These are phyloP conservation scores for Hymenopus coronatus DNA, from an alignment of 2,888 invertebrate genomes.

Conservation along the genomic window DNA sequence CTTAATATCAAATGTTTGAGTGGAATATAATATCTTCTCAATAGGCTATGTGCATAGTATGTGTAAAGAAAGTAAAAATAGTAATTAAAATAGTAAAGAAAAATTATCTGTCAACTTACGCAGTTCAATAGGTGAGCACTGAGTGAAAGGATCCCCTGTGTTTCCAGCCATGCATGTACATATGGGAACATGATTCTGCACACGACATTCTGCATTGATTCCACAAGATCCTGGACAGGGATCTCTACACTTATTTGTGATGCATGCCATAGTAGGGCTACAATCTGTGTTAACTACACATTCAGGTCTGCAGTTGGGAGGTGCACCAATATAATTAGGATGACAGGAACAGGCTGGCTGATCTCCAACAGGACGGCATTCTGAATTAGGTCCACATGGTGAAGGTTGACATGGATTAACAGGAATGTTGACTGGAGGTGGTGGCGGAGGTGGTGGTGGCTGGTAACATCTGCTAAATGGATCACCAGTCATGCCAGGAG, in stretches of 20 bases:
- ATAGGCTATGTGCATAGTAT: no score
- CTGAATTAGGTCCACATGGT: constrained; percentile 52
- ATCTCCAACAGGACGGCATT: constrained; percentile 44
- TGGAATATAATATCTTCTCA: no score
- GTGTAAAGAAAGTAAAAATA: no score
- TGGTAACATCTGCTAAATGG: constrained; percentile 46
- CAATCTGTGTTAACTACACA: constrained; percentile 54
- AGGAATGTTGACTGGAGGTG: constrained; percentile 48
- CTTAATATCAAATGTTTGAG: no score
- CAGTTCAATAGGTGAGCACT: constrained; percentile 57
- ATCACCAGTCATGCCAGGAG: constrained; percentile 41
- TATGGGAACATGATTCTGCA: constrained; percentile 48
- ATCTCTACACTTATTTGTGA: constrained; percentile 49
- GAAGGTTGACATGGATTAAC: constrained; percentile 65
- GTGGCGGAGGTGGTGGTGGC: constrained; percentile 36
- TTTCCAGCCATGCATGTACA: constrained; percentile 59
- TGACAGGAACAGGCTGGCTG: constrained; percentile 57
- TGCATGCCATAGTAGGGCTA: constrained; percentile 48
- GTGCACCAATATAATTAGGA: constrained; percentile 61
- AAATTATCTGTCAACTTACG: constrained; percentile 41
- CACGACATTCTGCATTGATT: constrained; percentile 49
- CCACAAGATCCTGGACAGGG: constrained; percentile 53
- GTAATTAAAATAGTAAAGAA: background rate
- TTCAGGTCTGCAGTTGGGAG: constrained; percentile 72
- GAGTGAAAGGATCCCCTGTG: constrained; percentile 72